A percentile compares a stretch with the other conserved stretches of the same genome.
These are phyloP conservation scores for Papilio elwesi DNA, from an alignment of 2,888 invertebrate genomes.

Conservation along the genomic window DNA sequence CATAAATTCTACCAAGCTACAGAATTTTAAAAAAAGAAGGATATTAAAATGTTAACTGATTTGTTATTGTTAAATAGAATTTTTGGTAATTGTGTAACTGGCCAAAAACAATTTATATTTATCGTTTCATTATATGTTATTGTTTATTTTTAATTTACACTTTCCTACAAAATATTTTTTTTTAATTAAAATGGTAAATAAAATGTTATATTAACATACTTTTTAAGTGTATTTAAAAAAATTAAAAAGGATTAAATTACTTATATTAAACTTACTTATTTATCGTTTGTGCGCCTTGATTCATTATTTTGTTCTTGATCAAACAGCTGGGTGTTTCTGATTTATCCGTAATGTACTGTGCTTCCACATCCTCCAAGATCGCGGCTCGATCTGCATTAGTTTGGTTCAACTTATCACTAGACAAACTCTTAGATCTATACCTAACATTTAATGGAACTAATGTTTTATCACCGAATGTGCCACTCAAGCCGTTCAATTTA, in stretches of 20 bases:
- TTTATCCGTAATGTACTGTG: slow-evolving; percentile 70
- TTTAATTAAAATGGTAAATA: too few species aligned
- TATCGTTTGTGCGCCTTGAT: slow-evolving; percentile 57
- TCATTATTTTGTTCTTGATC: slow-evolving; percentile 65
- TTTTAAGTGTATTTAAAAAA: too few species aligned
- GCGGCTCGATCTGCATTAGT: slow-evolving; percentile 75
- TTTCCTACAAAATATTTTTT: too few species aligned
- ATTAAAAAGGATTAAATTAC: not conserved
- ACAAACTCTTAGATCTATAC: slow-evolving; percentile 78
- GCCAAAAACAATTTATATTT: too few species aligned
- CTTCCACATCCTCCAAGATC: slow-evolving; percentile 76
- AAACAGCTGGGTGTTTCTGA: slow-evolving; percentile 77
- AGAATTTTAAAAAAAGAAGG: too few species aligned
- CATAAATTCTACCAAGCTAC: too few species aligned
- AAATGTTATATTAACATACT: too few species aligned
- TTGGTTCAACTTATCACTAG: slow-evolving; percentile 80
- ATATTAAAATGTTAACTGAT: too few species aligned
- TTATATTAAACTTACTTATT: slow-evolving; percentile 60
- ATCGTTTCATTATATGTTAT: too few species aligned
- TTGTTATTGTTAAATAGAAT: too few species aligned
- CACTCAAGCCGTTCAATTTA: slow-evolving; percentile 74
- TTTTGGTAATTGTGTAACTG: too few species aligned
- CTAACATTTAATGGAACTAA: slow-evolving; percentile 69
- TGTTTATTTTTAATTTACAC: too few species aligned
- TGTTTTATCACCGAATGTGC: slow-evolving; percentile 69